These are phyloP conservation scores for Simalia tracyae DNA, from an alignment of 2,797 vertebrate species.

Conservation along the genomic window DNA sequence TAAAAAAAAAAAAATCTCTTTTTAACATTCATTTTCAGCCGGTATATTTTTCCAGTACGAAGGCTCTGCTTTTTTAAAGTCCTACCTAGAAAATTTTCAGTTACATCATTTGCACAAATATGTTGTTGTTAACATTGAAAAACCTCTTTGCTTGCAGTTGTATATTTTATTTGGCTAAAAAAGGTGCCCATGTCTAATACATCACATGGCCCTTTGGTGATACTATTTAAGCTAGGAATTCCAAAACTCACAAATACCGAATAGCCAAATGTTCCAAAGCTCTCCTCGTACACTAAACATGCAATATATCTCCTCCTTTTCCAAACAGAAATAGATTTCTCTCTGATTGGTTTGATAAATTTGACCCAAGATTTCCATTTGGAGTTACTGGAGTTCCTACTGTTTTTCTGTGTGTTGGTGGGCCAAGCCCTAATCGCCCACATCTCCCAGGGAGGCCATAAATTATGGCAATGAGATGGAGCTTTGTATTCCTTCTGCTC, in stretches of 20 bases:
- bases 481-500: slow-evolving; percentile 94
- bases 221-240: slow-evolving; percentile 97
- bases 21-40: slow-evolving; percentile 61
- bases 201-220: slow-evolving; percentile 89
- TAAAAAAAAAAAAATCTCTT: slow-evolving; percentile 11
- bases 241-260: slow-evolving; percentile 97
- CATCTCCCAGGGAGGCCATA: slow-evolving; percentile 94
- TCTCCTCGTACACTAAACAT: slow-evolving; percentile 88
- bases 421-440: slow-evolving; percentile 96
- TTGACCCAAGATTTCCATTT: slow-evolving; percentile 94
- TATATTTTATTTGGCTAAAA: slow-evolving; percentile 98
- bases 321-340: slow-evolving; percentile 97
- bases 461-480: slow-evolving; percentile 95
- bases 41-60: slow-evolving; percentile 74
- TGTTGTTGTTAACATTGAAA: slow-evolving; percentile 91
- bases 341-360: slow-evolving; percentile 89
- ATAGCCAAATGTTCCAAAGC: slow-evolving; percentile 90
- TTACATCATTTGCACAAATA: slow-evolving; percentile 95
- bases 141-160: slow-evolving; percentile 83
- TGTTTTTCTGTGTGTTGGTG: slow-evolving; percentile 99
- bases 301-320: slow-evolving; percentile 90
- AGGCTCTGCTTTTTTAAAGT: slow-evolving; percentile 66
- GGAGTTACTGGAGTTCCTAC: slow-evolving; percentile 95
- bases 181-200: slow-evolving; percentile 83
- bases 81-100: slow-evolving; percentile 75